These are phyloP conservation scores for Phytoseiulus persimilis DNA, from an alignment of 2,888 invertebrate genomes.

Conservation along the genomic window DNA sequence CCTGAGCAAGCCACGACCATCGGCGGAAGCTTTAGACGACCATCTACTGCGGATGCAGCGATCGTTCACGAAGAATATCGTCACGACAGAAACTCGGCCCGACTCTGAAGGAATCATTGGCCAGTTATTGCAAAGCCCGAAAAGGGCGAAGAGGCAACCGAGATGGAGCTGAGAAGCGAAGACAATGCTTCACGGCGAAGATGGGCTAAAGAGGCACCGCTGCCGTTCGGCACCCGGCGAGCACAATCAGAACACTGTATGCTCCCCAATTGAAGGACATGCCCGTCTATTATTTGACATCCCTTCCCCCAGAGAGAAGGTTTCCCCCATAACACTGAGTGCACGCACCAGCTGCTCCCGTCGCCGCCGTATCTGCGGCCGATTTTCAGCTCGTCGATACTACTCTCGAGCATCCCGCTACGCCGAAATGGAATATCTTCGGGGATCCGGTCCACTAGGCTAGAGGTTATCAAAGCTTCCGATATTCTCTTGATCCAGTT, in stretches of 20 bases:
- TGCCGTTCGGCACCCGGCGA: not conserved
- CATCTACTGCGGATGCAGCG: not conserved
- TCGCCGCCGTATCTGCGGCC: no score
- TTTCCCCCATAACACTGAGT: no score
- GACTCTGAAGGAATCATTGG: not conserved
- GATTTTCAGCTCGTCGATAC: no score
- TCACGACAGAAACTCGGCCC: not conserved
- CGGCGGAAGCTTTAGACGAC: not conserved
- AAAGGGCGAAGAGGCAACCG: not conserved
- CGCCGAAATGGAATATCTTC: no score
- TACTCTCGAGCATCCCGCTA: no score
- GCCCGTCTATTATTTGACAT: no score
- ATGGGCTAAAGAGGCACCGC: not conserved
- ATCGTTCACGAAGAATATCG: not conserved
- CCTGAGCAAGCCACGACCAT: not conserved
- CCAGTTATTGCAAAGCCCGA: not conserved
- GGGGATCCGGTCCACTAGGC: no score
- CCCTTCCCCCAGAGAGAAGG: no score
- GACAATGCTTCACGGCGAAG: not conserved
- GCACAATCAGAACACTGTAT: not conserved
- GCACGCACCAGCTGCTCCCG: no score
- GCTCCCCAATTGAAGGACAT: no score
- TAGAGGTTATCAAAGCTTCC: not conserved
- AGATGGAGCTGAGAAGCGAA: not conserved
- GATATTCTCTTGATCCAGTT: not conserved